A percentile compares a stretch with the other conserved stretches of the same genome.
phyloP scores from a whole-genome alignment of 1,140 invertebrate genomes.

The Drosophila ananassae region DNA sequence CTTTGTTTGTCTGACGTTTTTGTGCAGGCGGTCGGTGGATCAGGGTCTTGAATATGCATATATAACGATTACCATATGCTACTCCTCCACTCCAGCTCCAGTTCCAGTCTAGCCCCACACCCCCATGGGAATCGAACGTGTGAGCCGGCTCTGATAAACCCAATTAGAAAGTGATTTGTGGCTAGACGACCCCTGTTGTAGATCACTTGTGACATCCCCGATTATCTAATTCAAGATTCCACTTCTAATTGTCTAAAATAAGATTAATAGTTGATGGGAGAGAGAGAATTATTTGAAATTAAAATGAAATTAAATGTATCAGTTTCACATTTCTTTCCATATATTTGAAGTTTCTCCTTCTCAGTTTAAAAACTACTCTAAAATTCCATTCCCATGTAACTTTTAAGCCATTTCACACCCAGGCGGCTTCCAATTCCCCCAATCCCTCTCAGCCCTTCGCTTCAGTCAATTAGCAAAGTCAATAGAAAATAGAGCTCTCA shows the following conservation, averaged over 20 bases:
- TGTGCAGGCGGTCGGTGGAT: slow-evolving; percentile 37
- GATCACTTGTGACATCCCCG: slow-evolving; percentile 28
- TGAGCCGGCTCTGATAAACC: slow-evolving; percentile 22
- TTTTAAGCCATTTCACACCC: slow-evolving; percentile 28
- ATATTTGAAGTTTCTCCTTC: background rate
- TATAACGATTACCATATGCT: slow-evolving; percentile 43
- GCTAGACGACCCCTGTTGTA: slow-evolving; percentile 3
- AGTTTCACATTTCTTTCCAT: background rate
- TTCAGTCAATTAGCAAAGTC: slow-evolving; percentile 78
- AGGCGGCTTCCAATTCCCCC: too few relatives aligned
- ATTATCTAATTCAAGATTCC: slow-evolving; percentile 4
- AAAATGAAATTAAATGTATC: too few relatives aligned
- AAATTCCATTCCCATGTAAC: slow-evolving; percentile 2
- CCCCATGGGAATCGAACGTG: slow-evolving; percentile 28
- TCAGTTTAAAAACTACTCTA: background rate
- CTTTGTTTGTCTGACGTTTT: slow-evolving; percentile 33
- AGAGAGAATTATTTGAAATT: too few relatives aligned
- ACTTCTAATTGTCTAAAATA: background rate
- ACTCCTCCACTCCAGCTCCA: background rate
- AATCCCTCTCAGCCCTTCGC: slow-evolving; percentile 17
- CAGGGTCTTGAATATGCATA: slow-evolving; percentile 32
- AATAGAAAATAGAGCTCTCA: slow-evolving; percentile 51
- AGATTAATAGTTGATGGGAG: too few relatives aligned
- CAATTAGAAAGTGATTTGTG: slow-evolving; percentile 51
- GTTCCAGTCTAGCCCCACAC: background rate